Conservation (phyloP, 1,140 invertebrate species). For the Eubasilissa regina region DNA sequence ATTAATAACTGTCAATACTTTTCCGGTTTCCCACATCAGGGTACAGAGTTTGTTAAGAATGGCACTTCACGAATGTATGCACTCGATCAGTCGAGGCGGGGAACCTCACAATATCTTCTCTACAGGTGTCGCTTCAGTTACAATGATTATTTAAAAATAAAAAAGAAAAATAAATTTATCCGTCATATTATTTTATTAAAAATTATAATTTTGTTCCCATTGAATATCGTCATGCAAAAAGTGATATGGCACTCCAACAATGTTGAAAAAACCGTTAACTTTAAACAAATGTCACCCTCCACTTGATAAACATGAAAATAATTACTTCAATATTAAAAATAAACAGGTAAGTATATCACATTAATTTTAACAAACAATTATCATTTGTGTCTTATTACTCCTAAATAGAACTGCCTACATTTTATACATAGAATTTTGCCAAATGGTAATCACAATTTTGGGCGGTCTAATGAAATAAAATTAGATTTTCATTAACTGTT, state of each 20-base stretch:
- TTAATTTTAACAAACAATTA: conserved; percentile 41
- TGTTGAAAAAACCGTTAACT: conserved; percentile 30
- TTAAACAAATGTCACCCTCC: conserved; percentile 37
- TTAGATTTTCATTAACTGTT: not conserved
- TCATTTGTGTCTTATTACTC: conserved; percentile 28
- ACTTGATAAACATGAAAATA: conserved; percentile 34
- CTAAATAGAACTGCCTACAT: conserved; percentile 20
- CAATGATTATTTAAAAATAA: not conserved
- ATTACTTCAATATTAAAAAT: conserved; percentile 43
- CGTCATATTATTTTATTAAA: not conserved
- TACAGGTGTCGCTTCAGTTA: not conserved
- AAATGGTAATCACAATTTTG: conserved; percentile 3
- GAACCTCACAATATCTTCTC: not conserved
- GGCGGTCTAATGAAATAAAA: conserved; percentile 2
- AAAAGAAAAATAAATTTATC: not conserved
- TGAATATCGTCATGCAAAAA: conserved; percentile 39
- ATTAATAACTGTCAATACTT: conserved; percentile 7
- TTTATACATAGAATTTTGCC: conserved; percentile 6
- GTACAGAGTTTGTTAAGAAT: not conserved
- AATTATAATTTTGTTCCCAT: conserved; percentile 37
- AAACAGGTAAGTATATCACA: conserved; percentile 44
- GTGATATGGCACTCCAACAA: conserved; percentile 34
- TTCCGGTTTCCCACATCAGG: not conserved
- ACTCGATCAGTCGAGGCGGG: not conserved
- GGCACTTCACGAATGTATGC: not conserved